Evolutionary conservation across 2,888 invertebrate species (phyloP).

Genomic region (Drosophila hamatofila): DNA sequence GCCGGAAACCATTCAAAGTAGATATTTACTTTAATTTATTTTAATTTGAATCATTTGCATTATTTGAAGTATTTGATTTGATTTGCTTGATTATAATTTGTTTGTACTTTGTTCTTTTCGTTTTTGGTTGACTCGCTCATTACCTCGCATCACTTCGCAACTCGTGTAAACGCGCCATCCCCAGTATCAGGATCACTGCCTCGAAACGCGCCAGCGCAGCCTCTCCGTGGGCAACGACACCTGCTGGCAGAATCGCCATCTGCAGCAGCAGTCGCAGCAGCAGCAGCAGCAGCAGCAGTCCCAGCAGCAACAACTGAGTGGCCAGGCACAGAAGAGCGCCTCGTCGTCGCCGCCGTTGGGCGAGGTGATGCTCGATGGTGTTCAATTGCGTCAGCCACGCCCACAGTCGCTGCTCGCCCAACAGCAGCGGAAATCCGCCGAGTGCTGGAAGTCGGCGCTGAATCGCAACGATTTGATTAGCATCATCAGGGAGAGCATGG

Average conservation of each 20-base stretch:
- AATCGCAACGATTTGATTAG: slow-evolving; percentile 93
- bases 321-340: slow-evolving; percentile 57
- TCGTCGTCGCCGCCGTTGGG: slow-evolving; percentile 68
- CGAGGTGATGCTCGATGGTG: slow-evolving; percentile 79
- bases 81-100: slow-evolving; percentile 54
- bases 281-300: slow-evolving; percentile 39
- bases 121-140: slow-evolving; percentile 65
- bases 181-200: slow-evolving; percentile 84
- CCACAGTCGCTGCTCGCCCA: slow-evolving; percentile 64
- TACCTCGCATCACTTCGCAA: slow-evolving; percentile 9
- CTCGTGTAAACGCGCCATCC: slow-evolving; percentile 9
- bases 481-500: slow-evolving; percentile 96
- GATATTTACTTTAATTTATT: slow-evolving; percentile 1
- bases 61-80: slow-evolving; percentile 28
- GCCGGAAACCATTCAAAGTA: not conserved
- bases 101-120: slow-evolving; percentile 54
- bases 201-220: slow-evolving; percentile 84
- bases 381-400: slow-evolving; percentile 80
- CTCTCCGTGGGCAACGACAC: slow-evolving; percentile 85
- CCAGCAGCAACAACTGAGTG: slow-evolving; percentile 32
- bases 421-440: slow-evolving; percentile 83
- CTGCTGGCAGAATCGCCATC: slow-evolving; percentile 83
- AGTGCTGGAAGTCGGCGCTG: slow-evolving; percentile 89
- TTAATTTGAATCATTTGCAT: slow-evolving; percentile 26
- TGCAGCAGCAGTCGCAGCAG: slow-evolving; percentile 53